A percentile compares a stretch with the other conserved stretches of the same genome.
Evolutionary conservation across 2,888 invertebrate species (phyloP).

Genomic region (Labia minor): DNA sequence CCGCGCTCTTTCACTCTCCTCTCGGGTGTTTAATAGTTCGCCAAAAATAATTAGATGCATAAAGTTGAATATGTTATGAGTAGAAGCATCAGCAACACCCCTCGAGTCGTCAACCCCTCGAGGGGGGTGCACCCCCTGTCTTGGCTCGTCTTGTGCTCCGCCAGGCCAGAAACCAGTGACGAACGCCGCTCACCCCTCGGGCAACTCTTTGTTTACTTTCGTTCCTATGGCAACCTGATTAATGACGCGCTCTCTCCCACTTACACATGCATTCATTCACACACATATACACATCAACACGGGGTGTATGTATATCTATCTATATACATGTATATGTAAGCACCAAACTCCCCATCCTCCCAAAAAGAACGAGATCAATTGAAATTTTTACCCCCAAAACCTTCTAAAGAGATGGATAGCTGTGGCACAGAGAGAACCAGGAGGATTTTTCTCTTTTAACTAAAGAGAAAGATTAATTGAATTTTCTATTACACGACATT

Average conservation of each 20-base stretch:
- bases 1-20: too few species aligned
- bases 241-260: slow-evolving; percentile 5
- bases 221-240: slow-evolving; percentile 2
- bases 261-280: slow-evolving; percentile 7
- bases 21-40: background rate
- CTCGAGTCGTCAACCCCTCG: too few species aligned
- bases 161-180: background rate
- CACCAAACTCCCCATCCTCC: background rate
- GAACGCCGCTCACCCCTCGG: background rate
- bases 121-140: background rate
- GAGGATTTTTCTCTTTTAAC: too few species aligned
- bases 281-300: background rate
- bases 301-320: too few species aligned
- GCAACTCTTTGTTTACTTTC: slow-evolving; percentile 13
- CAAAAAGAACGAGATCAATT: slow-evolving; percentile 2
- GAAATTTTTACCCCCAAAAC: background rate
- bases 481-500: too few species aligned
- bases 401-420: too few species aligned
- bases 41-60: slow-evolving; percentile 4
- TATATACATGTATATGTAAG: background rate
- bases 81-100: background rate
- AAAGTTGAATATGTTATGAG: slow-evolving; percentile 7
- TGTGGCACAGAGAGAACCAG: too few species aligned
- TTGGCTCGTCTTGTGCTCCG: background rate
- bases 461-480: too few species aligned